Evolutionary conservation across 2,113 vertebrate species (phyloP).

Genomic region (Steatornis caripensis): DNA sequence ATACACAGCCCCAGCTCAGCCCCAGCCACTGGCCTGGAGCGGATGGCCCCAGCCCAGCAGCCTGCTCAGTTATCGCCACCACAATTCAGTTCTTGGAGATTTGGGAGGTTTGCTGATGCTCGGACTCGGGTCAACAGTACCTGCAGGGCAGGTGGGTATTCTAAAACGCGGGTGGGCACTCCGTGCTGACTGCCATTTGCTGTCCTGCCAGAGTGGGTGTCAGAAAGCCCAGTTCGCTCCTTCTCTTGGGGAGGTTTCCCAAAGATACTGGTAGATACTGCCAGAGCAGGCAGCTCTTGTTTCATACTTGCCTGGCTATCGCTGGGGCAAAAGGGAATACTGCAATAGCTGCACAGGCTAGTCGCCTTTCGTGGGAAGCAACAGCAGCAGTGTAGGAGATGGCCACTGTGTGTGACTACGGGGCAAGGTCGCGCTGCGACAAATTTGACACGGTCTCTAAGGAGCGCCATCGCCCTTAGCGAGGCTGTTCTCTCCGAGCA

Average conservation of each 20-base stretch:
- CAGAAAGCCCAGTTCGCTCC: neutral
- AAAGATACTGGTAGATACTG: neutral
- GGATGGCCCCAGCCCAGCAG: neutral
- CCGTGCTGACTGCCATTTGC: neutral
- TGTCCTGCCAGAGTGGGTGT: neutral
- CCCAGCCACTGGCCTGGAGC: neutral
- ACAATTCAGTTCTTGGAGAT: neutral
- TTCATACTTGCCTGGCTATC: neutral
- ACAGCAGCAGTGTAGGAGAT: neutral
- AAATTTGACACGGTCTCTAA: neutral
- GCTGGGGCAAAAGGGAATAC: neutral
- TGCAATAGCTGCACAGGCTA: neutral
- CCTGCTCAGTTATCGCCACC: neutral
- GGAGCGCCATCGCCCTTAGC: fast-evolving
- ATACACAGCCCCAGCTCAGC: neutral
- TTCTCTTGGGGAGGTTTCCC: neutral
- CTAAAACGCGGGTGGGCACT: no score
- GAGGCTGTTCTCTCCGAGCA: neutral
- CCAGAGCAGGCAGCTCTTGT: neutral
- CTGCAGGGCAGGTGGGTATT: neutral
- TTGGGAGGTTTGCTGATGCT: neutral
- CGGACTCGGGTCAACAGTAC: fast-evolving
- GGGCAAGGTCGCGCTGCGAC: neutral
- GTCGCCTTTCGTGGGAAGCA: neutral
- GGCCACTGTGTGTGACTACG: neutral